Evolutionary conservation across 2,888 invertebrate genomes (phyloP).

Genomic region (Cheilosia urbana): DNA sequence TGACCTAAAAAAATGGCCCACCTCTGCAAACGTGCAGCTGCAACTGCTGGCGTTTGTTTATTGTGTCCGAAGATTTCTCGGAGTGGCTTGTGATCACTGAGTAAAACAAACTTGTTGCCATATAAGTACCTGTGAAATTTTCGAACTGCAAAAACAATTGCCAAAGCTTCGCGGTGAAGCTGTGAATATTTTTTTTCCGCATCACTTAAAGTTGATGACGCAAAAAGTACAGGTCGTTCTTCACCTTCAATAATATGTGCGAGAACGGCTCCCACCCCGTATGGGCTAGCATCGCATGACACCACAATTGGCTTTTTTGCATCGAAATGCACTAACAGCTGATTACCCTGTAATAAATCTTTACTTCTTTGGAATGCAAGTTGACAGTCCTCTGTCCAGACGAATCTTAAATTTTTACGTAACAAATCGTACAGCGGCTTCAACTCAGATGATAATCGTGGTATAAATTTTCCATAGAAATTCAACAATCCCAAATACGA

Average conservation of each 20-base stretch:
- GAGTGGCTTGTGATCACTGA: slow-evolving; percentile 68
- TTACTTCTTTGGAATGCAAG: no score
- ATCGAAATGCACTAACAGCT: no score
- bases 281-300: slow-evolving; percentile 34
- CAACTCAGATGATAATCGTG: no score
- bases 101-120: slow-evolving; percentile 77
- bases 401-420: no score
- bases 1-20: slow-evolving; percentile 43
- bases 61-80: slow-evolving; percentile 50
- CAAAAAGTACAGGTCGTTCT: slow-evolving; percentile 65
- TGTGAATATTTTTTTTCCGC: slow-evolving; percentile 75
- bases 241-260: slow-evolving; percentile 61
- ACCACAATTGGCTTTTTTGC: slow-evolving; percentile 49
- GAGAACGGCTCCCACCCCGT: slow-evolving; percentile 36
- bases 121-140: slow-evolving; percentile 82
- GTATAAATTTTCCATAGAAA: no score
- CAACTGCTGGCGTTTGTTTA: slow-evolving; percentile 55
- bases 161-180: slow-evolving; percentile 80
- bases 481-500: no score
- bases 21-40: slow-evolving; percentile 50
- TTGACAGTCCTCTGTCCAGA: no score
- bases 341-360: no score
- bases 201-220: slow-evolving; percentile 44
- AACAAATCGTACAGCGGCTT: no score
- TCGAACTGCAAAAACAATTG: slow-evolving; percentile 80